Evolutionary conservation across 2,888 invertebrate species (phyloP).

Genomic region (Epinotia ramella): DNA sequence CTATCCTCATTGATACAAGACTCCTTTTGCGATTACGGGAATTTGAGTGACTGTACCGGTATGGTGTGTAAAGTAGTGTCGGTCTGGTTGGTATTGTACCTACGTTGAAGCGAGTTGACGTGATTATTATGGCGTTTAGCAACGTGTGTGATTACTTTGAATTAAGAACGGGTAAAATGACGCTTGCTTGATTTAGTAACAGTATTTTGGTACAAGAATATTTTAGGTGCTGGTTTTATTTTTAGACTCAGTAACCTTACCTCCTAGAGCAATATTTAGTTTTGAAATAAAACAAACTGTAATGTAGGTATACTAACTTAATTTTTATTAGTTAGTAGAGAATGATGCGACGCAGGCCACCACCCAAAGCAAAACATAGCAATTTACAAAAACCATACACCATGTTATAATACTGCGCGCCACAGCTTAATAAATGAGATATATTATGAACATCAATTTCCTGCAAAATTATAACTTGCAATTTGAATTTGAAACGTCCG

Average conservation of each 20-base stretch:
- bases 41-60: conserved; percentile 27
- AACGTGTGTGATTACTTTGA: conserved; percentile 55
- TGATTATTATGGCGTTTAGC: conserved; percentile 82
- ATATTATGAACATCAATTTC: not conserved
- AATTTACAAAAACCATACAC: too few species aligned
- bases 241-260: not conserved
- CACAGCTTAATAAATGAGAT: not conserved
- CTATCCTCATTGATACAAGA: conserved; percentile 51
- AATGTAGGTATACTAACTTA: too few species aligned
- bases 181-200: not conserved
- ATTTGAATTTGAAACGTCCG: not conserved
- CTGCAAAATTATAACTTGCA: not conserved
- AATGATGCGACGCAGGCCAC: too few species aligned
- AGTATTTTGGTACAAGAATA: not conserved
- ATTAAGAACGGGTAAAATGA: conserved; percentile 29
- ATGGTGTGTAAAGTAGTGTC: conserved; percentile 69
- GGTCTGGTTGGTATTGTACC: conserved; percentile 81
- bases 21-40: conserved; percentile 44
- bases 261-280: too few species aligned
- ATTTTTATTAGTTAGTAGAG: too few species aligned
- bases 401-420: too few species aligned
- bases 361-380: too few species aligned
- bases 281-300: too few species aligned
- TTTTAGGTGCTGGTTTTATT: not conserved
- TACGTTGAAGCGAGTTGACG: conserved; percentile 79